phyloP scores from a whole-genome alignment of 2,797 vertebrate species.

The Ctenochaetus hawaiiensis region DNA sequence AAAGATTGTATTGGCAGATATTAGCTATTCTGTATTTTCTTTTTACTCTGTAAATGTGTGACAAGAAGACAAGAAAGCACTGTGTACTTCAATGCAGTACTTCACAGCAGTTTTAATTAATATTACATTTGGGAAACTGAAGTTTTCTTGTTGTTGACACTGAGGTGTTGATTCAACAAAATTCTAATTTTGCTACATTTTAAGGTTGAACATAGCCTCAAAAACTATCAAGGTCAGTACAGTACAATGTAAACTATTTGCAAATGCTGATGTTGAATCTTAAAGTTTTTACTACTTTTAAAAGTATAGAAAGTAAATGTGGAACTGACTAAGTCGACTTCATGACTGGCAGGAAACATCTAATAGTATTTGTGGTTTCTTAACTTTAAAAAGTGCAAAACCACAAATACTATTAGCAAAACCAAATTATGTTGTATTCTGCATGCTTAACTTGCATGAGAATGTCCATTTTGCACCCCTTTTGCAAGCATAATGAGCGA shows the following conservation, averaged over 20 bases:
- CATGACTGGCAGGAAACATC: not conserved
- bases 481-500: slow-evolving; percentile 3
- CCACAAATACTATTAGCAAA: no score
- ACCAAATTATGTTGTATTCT: not conserved
- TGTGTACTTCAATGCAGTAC: not conserved
- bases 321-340: not conserved
- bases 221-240: not conserved
- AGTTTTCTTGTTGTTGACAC: slow-evolving; percentile 3
- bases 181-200: not conserved
- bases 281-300: not conserved
- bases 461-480: slow-evolving; percentile 1
- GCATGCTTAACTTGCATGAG: not conserved
- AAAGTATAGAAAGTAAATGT: not conserved
- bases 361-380: not conserved
- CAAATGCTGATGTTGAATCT: not conserved
- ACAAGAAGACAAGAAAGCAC: not conserved
- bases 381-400: not conserved
- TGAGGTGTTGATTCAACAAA: not conserved
- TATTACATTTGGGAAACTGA: not conserved
- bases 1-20: not conserved
- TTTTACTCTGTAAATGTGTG: not conserved
- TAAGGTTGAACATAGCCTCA: not conserved
- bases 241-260: not conserved
- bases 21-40: not conserved
- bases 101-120: not conserved